Base-by-base conservation (phyloP, 1,140 invertebrate species). In the Cepaea nemoralis region DNA sequence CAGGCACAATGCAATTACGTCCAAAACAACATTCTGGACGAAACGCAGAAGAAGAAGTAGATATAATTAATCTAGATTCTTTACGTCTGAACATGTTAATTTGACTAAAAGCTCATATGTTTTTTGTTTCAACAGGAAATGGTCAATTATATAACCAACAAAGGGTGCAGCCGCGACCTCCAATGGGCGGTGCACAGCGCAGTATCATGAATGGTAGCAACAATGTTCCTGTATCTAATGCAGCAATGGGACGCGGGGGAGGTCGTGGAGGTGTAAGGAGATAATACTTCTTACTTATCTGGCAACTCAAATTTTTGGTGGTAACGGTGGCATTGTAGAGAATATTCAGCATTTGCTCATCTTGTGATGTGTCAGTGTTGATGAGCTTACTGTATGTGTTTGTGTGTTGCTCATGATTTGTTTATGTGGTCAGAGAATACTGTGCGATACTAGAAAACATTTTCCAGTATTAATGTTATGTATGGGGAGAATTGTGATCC, bases 131-230 rank as follows among this genome's bases (percentile, higher is more conserved):
- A 48, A 31, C 22, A 77, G 42, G 42, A n/a, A 45, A 45, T 63
- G 37, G 42, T 55, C 37, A 77, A 1, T 35, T 22, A 14, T 77
- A 63, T 50, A 77, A 77, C 35, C 75, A 77, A 42, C 75, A 77
- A 40, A 16, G 75, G n/a, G 31, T 35, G 6, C 48, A 48, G 35
- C 12, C 39, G 50, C 27, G 73, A 35, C 75, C 55, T 39, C 75
- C 55, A 1, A 2, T 37, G 24, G 31, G 19, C 14, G 48, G 50
- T 6, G 33, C 75, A 37, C 75, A 40, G 3, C 55, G 75, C 75
- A 66, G 55, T 55, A 77, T 77, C 27, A 55, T 77, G 55, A 77
- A 77, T 63, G 75, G 75, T 42, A 50, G 40, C 42, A 75, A 10
- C 55, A 77, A 55, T 33, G 31, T 6, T 33, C 5, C 3, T 19